These are phyloP conservation scores for Habropoda laboriosa DNA, from an alignment of 1,140 invertebrate species.

Conservation along the genomic window DNA sequence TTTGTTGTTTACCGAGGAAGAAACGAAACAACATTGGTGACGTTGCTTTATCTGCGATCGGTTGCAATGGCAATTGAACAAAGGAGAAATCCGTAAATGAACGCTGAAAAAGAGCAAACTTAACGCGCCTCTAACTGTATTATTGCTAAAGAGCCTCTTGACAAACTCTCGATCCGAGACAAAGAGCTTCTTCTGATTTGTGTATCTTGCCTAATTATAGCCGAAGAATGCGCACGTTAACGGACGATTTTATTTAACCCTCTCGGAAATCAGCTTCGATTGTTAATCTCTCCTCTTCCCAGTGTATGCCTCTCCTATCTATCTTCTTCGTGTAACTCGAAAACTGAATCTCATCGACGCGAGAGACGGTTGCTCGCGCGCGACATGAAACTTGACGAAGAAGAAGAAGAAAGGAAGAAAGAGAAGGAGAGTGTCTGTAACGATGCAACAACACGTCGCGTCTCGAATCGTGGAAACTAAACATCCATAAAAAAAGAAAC, in stretches of 20 bases:
- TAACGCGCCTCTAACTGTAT: neutral
- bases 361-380: constrained; percentile 23
- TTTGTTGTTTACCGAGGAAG: neutral
- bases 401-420: neutral
- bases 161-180: neutral
- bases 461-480: neutral
- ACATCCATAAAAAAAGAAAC: neutral
- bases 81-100: constrained; percentile 11
- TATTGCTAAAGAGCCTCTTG: constrained; percentile 1
- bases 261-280: neutral
- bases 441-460: neutral
- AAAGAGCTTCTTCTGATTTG: neutral
- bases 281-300: neutral
- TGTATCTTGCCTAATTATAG: constrained; percentile 4
- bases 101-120: neutral
- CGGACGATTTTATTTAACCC: constrained; percentile 22
- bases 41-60: neutral
- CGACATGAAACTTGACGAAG: too few species aligned
- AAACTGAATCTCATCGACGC: constrained; percentile 21
- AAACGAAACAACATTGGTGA: neutral
- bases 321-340: neutral
- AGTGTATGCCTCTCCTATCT: constrained; percentile 25
- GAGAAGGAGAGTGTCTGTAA: too few species aligned
- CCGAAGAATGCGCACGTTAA: constrained; percentile 3
- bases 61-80: neutral